Percentiles rank a stretch among this genome's conserved stretches.
Evolutionary conservation across 2,797 vertebrate species (phyloP).

Genomic region (Takifugu rubripes): DNA sequence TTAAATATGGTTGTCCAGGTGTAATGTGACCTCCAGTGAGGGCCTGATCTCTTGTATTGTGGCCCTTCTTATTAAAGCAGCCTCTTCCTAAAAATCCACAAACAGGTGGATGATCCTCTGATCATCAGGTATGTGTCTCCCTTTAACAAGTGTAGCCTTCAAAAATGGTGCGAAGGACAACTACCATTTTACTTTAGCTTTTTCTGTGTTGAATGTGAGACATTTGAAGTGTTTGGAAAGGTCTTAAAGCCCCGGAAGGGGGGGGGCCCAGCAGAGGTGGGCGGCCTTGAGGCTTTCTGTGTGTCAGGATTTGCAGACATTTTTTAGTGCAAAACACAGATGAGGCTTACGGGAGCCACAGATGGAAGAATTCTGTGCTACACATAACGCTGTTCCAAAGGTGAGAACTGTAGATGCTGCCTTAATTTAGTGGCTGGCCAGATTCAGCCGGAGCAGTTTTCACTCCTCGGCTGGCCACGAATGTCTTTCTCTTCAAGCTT

Average conservation of each 20-base stretch:
- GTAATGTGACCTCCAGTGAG: not conserved
- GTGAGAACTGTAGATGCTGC: conserved; percentile 64
- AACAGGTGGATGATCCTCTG: too few relatives aligned
- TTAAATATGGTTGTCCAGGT: conserved; percentile 4
- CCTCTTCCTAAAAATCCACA: too few relatives aligned
- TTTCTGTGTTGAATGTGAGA: conserved; percentile 57
- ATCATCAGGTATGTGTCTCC: not conserved
- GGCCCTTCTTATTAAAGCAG: too few relatives aligned
- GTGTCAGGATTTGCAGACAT: conserved; percentile 25
- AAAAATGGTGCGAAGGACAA: too few relatives aligned
- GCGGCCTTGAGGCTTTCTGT: conserved; percentile 50
- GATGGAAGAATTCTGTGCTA: conserved; percentile 23
- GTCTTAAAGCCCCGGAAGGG: conserved; percentile 25
- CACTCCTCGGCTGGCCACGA: conserved; percentile 23
- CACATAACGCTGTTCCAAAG: conserved; percentile 23
- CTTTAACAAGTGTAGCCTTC: conserved; percentile 5
- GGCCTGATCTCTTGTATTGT: too few relatives aligned
- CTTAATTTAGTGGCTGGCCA: conserved; percentile 67
- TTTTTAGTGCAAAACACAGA: conserved; percentile 46
- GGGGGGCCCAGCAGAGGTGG: conserved; percentile 8
- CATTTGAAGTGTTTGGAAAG: conserved; percentile 43
- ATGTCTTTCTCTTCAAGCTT: conserved; percentile 49
- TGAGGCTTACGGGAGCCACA: not conserved
- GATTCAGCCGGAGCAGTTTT: conserved; percentile 42
- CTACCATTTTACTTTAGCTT: conserved; percentile 7